Percentiles rank a stretch among this genome's conserved stretches.
Conservation (phyloP, 2,888 invertebrate genomes). For the Ischnura elegans region DNA sequence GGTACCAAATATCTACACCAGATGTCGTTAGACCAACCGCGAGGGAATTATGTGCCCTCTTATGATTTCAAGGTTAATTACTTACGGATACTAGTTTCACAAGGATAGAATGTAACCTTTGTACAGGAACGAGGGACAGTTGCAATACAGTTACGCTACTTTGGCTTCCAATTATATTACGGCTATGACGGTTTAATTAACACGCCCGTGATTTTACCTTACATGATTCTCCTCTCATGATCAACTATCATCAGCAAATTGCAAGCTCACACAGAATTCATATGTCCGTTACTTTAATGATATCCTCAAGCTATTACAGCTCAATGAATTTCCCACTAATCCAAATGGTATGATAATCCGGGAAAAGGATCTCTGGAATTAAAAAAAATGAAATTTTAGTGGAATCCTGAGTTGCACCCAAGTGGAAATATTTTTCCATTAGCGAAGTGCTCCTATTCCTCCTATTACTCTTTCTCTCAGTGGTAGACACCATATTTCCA, state of each 20-base stretch:
- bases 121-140: no score
- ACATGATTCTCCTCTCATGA: no score
- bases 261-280: background rate
- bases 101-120: no score
- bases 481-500: background rate
- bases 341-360: background rate
- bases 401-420: background rate
- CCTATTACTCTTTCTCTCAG: background rate
- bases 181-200: no score
- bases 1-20: no score
- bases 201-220: no score
- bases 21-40: no score
- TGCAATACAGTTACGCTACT: no score
- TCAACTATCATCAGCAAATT: background rate
- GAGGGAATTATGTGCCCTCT: no score
- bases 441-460: background rate
- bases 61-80: no score
- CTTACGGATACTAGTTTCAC: no score
- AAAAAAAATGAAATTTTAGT: background rate
- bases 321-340: background rate
- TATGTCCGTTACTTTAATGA: background rate
- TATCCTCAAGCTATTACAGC: background rate
- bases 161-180: no score
- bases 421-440: background rate
- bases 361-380: background rate